Base-by-base conservation (phyloP, 1,140 invertebrate species). In the Anoplolepis gracilipes region DNA sequence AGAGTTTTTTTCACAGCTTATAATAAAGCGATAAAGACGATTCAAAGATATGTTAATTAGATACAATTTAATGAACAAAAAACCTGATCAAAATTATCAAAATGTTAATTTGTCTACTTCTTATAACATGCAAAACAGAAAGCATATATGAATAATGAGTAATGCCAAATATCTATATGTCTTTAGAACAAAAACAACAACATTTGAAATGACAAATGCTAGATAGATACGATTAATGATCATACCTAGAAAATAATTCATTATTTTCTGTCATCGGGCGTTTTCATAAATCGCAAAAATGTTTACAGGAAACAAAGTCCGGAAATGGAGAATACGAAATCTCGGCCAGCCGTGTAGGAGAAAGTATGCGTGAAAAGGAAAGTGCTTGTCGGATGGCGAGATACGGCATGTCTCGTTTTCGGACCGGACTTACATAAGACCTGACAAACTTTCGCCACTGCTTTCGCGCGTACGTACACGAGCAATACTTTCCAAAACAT, bases 361-460 rank as follows among this genome's bases (percentile, higher is more conserved):
- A 93, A 93, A 93, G 93, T 93, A 81, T 28, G 42, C 77, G 90
- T 90, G 92, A 94, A 93, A 93, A 91, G 89, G 93, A 94, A 93
- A 94, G 93, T 93, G 87, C 82, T 88, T 85, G 73, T 81, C 55
- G 46, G 72, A 90, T 55, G 49, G 36, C 36, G 39, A 69, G 75
- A 42, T 25, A 70, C 25, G 61, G 61, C 65, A 36, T 70, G 85
- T 84, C 72, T 70, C 62, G 53, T 89, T 92, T 93, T 91, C 85
- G 65, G 87, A 78, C 64, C 42, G 53, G 75, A 85, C 85, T 93
- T 92, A 92, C 67, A 72, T 90, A 93, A 90, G 81, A 64, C 13
- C 10, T 0, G 3, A 7, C 55, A 39, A 82, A 90, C 89, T 90
- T 90, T 90, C 61, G 28, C 65, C 16, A 2, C 11, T 22, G 8